Conservation (phyloP, 2,888 invertebrate species). For the Calameuta idolon region DNA sequence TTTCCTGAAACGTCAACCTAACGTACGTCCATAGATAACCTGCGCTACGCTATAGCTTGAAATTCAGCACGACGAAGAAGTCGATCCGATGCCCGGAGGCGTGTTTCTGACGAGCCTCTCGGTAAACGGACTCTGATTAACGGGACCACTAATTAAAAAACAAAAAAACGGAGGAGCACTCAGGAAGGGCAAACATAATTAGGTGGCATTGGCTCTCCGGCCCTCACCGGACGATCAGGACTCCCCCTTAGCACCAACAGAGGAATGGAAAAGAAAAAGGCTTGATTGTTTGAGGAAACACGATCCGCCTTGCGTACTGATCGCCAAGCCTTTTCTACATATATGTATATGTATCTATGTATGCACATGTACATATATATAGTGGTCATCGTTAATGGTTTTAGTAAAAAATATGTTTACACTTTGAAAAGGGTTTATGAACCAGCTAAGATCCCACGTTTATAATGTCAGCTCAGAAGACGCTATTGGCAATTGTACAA, state of each 20-base stretch:
- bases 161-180: slow-evolving; percentile 53
- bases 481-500: neutral
- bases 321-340: neutral
- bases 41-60: neutral
- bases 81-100: neutral
- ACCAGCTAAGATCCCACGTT: slow-evolving; percentile 37
- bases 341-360: too few species aligned
- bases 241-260: slow-evolving; percentile 1
- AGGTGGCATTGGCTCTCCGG: slow-evolving; percentile 42
- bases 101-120: neutral
- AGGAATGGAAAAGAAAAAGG: slow-evolving; percentile 50
- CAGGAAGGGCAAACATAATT: slow-evolving; percentile 63
- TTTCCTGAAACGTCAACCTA: neutral
- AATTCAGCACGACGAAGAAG: neutral
- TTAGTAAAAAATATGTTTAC: slow-evolving; percentile 57
- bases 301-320: slow-evolving; percentile 53
- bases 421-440: slow-evolving; percentile 37
- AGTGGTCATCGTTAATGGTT: slow-evolving; percentile 59
- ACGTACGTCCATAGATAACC: neutral
- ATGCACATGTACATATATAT: slow-evolving; percentile 28
- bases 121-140: slow-evolving; percentile 44
- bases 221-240: neutral
- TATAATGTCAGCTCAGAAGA: neutral
- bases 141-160: slow-evolving; percentile 57
- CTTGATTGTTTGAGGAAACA: slow-evolving; percentile 64